Evolutionary conservation across 2,797 vertebrate genomes (phyloP).

Genomic region (Cyclura pinguis): DNA sequence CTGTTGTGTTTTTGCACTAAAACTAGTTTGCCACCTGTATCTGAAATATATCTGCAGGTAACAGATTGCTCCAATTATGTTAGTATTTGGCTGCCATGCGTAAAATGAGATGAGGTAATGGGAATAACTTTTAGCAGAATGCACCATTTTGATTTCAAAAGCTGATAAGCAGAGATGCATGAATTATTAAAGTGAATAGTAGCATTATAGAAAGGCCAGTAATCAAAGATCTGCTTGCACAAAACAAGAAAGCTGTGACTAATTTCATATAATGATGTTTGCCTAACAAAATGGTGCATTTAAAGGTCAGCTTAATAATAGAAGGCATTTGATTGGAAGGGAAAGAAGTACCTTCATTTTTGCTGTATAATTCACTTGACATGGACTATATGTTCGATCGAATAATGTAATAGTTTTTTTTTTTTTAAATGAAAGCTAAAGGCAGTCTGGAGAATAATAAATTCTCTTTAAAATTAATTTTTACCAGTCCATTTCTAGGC

Average conservation of each 20-base stretch:
- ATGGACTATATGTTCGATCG: not conserved
- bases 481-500: not conserved
- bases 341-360: conserved; percentile 42
- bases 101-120: conserved; percentile 72
- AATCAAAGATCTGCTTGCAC: conserved; percentile 68
- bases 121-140: conserved; percentile 73
- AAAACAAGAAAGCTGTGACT: conserved; percentile 71
- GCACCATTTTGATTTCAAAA: conserved; percentile 65
- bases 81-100: conserved; percentile 63
- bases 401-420: conserved; percentile 13
- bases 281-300: conserved; percentile 65
- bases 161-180: conserved; percentile 71
- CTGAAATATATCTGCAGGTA: conserved; percentile 74
- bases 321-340: conserved; percentile 58
- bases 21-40: conserved; percentile 64
- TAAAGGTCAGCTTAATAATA: conserved; percentile 71
- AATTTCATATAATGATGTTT: conserved; percentile 73
- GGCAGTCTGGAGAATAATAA: conserved; percentile 1
- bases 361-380: conserved; percentile 45
- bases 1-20: conserved; percentile 48
- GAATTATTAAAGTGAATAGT: conserved; percentile 73
- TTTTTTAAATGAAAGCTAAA: not conserved
- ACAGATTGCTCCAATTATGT: conserved; percentile 76
- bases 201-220: conserved; percentile 60
- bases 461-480: not conserved